A percentile compares a stretch with the other conserved stretches of the same genome.
Conservation (phyloP, 2,888 invertebrate species). For the Hyposoter didymator region DNA sequence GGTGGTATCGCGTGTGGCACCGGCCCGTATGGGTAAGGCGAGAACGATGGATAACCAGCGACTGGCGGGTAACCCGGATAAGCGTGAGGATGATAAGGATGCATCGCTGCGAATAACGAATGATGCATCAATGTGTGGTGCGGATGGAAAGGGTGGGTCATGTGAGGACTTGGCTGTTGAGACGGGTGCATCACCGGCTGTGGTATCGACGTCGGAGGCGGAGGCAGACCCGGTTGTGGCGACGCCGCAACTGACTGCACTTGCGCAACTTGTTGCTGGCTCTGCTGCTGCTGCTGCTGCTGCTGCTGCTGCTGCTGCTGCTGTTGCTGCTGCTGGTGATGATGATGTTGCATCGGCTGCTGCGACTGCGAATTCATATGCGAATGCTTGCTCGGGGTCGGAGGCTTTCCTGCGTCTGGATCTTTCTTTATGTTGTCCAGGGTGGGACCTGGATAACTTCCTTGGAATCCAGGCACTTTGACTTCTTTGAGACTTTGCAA, state of each 20-base stretch:
- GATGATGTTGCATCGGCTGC: conserved; percentile 67
- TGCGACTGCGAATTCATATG: conserved; percentile 72
- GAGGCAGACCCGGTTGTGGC: conserved; percentile 84
- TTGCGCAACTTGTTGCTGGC: conserved; percentile 76
- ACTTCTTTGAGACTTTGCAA: conserved; percentile 92
- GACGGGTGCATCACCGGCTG: conserved; percentile 91
- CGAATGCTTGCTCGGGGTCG: conserved; percentile 82
- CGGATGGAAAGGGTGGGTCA: conserved; percentile 90
- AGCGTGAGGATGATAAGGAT: conserved; percentile 88
- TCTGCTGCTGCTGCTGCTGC: conserved; percentile 71
- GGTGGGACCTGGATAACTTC: conserved; percentile 88
- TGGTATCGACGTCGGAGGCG: conserved; percentile 88
- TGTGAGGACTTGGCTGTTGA: conserved; percentile 89
- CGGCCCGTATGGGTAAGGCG: conserved; percentile 90
- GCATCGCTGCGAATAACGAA: conserved; percentile 88
- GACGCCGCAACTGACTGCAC: conserved; percentile 81
- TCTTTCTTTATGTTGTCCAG: conserved; percentile 91
- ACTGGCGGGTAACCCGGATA: conserved; percentile 84
- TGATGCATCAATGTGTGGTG: conserved; percentile 90
- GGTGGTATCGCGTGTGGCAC: conserved; percentile 91
- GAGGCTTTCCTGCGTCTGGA: conserved; percentile 85
- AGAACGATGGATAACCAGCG: conserved; percentile 81
- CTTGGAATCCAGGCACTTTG: conserved; percentile 90
- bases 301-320: conserved; percentile 57
- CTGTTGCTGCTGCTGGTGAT: conserved; percentile 56